These are phyloP conservation scores for Melanaphis sacchari DNA, from an alignment of 1,140 invertebrate genomes.

Conservation along the genomic window DNA sequence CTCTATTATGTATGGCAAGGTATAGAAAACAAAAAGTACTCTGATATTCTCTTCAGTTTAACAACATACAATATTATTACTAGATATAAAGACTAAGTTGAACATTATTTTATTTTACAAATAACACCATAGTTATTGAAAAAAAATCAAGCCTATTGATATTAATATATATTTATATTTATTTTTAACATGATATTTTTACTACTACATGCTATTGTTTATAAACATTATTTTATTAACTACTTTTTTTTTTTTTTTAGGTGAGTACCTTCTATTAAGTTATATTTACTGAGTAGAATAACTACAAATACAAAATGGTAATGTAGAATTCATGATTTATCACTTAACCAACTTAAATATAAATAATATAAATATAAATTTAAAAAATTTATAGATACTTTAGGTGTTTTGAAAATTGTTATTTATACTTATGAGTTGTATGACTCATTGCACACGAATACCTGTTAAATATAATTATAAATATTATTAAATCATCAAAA, in stretches of 20 bases:
- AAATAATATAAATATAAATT: no score
- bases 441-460: no score
- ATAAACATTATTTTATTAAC: neutral
- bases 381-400: no score
- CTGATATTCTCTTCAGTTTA: neutral
- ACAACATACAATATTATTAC: no score
- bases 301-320: neutral
- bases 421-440: neutral
- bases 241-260: neutral
- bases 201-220: neutral
- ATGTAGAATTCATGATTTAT: neutral
- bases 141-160: neutral
- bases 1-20: no score
- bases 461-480: neutral
- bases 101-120: neutral
- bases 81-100: neutral
- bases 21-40: neutral
- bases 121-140: neutral
- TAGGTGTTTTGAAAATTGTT: no score
- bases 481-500: neutral
- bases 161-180: no score
- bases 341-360: neutral
- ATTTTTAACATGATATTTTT: no score
- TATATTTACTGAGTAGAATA: neutral
- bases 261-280: neutral